Evolutionary conservation across 2,888 invertebrate species (phyloP), one percentile per base, ranked within the genome.

Genomic region (Parnassius smintheus): DNA sequence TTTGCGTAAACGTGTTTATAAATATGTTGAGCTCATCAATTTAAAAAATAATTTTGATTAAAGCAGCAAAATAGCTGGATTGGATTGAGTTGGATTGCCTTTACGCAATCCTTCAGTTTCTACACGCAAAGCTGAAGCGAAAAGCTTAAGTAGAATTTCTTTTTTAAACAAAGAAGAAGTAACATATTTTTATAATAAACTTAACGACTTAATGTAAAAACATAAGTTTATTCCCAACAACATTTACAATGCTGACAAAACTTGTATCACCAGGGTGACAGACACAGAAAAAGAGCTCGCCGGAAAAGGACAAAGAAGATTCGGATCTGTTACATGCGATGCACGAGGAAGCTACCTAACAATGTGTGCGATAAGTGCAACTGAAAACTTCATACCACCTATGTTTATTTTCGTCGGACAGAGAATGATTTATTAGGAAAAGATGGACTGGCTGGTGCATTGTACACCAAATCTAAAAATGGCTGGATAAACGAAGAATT

Each of bases 271-370:
- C 25, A 25, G 2, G 22, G 25, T 68, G 42, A 64, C 64, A 66
- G 66, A 68, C 66, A 74, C 75, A 67, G 71, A 68, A 77, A 74
- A 72, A 70, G 76, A n/a, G 59, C 70, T 76, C 48, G 73, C 75
- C 22, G 65, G 68, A 69, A 77, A 75, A 73, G 72, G 72, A 68
- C 72, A 73, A 70, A 74, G 66, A 70, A 70, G 71, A 72, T 71
- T 77, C 42, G 74, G 73, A 62, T 70, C 71, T 65, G 67, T 75
- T 64, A 73, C 72, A 66, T 70, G 67, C 55, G 67, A 67, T 55
- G 70, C 74, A 74, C 69, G 76, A 72, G 75, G 72, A 64, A 72
- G 66, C 59, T 74, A 71, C 52, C 64, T 65, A 55, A 69, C 64
- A 58, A 70, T 72, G 41, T 41, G 53, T 41, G 53, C 53, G 11